Evolutionary conservation across 2,888 invertebrate genomes (phyloP), one percentile per base, ranked within the genome.

Genomic region (Scaptomyza parva): DNA sequence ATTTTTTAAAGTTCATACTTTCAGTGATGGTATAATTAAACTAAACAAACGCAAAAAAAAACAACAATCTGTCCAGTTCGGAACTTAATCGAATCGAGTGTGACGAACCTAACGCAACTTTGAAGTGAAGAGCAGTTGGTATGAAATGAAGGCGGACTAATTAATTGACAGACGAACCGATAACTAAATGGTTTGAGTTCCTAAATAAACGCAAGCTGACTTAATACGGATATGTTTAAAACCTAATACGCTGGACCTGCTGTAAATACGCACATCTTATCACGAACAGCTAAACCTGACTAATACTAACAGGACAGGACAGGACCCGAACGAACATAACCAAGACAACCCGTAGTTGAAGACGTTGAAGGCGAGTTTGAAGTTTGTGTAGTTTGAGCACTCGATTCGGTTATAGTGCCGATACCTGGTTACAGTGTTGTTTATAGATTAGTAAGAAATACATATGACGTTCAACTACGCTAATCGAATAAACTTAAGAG

Each of bases 131-230:
- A 24, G 22, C 40, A 26, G 40, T 18, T 18, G 4, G 30, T 3
- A 45, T 22, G 28, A 17, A 30, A 14, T 11, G 24, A 5, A 48
- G 60, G 55, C 58, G 17, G 47, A 52, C 33, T 14, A 22, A 20
- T 40, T 40, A 24, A 44, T n/a, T 40, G 62, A 80, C 76, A 37
- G 65, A 81, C 81, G 64, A 48, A 86, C 80, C 26, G 47, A 30
- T 60, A 69, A 87, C 84, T 76, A 83, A 79, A 83, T 87, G 87
- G 87, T 87, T 87, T 85, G 88, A 87, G 88, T 83, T 83, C 83
- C 87, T 83, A 83, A 68, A 65, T 73, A 64, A 73, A 85, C 66
- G 78, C 59, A 83, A 73, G 86, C 79, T 66, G 79, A 79, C 78
- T 51, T 18, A 14, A 39, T 0, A 53, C 35, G 6, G 24, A 58